Percentiles rank a stretch among this genome's conserved stretches.
These are phyloP conservation scores for Ommatoiulus sabulosus DNA, from an alignment of 2,888 invertebrate species.

Conservation along the genomic window DNA sequence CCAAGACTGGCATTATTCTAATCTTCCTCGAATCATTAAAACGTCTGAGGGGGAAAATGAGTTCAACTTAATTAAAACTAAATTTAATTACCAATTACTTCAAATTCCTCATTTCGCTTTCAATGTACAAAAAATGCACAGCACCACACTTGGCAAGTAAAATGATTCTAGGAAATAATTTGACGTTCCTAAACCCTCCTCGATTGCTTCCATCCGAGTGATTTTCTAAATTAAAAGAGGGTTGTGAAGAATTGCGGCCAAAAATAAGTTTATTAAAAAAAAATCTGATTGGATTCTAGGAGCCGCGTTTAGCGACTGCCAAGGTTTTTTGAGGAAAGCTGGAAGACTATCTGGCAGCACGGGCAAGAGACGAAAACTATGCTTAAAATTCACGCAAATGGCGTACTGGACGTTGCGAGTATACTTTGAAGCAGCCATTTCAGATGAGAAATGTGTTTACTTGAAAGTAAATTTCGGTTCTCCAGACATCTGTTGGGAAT, in stretches of 20 bases:
- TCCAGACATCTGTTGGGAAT: background rate
- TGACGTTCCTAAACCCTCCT: background rate
- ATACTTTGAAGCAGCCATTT: background rate
- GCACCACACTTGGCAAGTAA: too few species aligned
- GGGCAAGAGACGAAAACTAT: background rate
- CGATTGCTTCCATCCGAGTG: background rate
- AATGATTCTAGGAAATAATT: background rate
- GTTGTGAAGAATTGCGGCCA: background rate
- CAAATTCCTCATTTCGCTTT: background rate
- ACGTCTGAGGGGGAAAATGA: background rate
- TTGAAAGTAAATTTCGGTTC: background rate
- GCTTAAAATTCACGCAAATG: background rate
- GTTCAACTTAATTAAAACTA: background rate
- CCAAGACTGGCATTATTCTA: background rate
- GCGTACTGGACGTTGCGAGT: background rate
- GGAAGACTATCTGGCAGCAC: background rate
- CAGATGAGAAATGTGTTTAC: constrained; percentile 35
- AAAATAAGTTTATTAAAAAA: background rate
- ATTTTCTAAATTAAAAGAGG: background rate
- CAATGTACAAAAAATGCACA: background rate
- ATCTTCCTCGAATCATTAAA: background rate
- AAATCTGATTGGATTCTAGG: background rate
- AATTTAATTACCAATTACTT: constrained; percentile 9
- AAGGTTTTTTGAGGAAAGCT: background rate
- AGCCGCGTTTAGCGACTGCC: too few species aligned